Base-by-base conservation (phyloP, 2,113 vertebrate species). In the Bubalus kerabau region DNA sequence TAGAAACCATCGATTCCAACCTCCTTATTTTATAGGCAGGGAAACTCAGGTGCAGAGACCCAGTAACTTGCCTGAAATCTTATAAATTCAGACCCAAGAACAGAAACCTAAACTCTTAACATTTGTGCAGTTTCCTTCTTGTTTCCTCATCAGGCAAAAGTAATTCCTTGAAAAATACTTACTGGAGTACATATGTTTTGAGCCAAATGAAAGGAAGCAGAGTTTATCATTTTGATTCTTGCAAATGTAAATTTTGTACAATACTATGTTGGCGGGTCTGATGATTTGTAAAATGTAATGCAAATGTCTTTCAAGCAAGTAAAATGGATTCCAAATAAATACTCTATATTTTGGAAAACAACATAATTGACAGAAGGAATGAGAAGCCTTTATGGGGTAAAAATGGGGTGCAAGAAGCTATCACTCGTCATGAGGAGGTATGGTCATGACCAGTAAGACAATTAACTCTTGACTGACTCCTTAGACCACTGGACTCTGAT, bases 241-340 rank as follows among this genome's bases (percentile, higher is more conserved):
- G 23, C 23, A 46, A 81, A 88, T 59, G 40, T 16, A 85, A 93
- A 60, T 85, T 74, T 80, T 94, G 36, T 84, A 83, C 30, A 91
- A 60, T 80, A 80, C 17, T 50, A 30, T 43, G 12, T 24, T 82
- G 26, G 28, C n/a, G n/a, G 13, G 6, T 74, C 83, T 85, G 21
- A 78, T 76, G 46, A 94, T 89, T 84, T 62, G 13, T 88, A 87
- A 95, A 96, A 62, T 89, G 48, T 46, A 80, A 94, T 67, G 62
- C 6, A 71, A 85, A 94, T 60, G 19, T 59, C 26, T 93, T 97
- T 88, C 87, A 14, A 94, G 64, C 36, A 90, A 95, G 85, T 54
- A 88, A 62, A 88, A 85, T 64, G 1, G 8, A 36, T 92, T 90
- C 36, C 3, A 9, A 94, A n/a, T 59, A 30, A 89, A 91, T 54